Evolutionary conservation across 2,797 vertebrate genomes (phyloP).

Genomic region (Megaceryle alcyon): DNA sequence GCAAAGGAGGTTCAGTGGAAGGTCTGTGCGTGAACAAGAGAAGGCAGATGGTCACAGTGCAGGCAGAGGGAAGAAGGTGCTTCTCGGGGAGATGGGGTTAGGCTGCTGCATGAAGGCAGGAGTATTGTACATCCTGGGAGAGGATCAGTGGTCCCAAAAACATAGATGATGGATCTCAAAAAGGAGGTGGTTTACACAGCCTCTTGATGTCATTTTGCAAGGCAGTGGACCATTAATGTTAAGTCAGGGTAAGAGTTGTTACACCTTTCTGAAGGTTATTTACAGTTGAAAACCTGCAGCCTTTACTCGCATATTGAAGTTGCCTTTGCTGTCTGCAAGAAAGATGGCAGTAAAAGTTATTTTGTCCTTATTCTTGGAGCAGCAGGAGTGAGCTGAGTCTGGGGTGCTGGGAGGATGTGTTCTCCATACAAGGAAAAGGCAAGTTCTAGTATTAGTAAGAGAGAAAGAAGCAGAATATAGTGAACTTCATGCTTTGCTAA

Average conservation of each 20-base stretch:
- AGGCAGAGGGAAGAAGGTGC: neutral
- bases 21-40: neutral
- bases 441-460: neutral
- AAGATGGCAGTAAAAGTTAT: neutral
- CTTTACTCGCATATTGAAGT: neutral
- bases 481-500: neutral
- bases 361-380: neutral
- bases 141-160: neutral
- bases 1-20: neutral
- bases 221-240: accelerated
- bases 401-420: neutral
- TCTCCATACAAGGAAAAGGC: neutral
- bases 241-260: neutral
- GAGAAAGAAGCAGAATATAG: neutral
- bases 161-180: neutral
- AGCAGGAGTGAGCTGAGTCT: neutral
- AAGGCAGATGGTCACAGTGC: neutral
- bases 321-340: neutral
- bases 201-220: neutral
- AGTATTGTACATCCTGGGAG: neutral
- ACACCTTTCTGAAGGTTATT: neutral
- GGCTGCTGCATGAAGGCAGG: neutral
- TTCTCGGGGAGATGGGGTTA: neutral
- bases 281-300: neutral
- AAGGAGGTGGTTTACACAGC: neutral